These are phyloP conservation scores for Philotrypesis tridentata DNA, from an alignment of 1,140 invertebrate genomes.

Conservation along the genomic window DNA sequence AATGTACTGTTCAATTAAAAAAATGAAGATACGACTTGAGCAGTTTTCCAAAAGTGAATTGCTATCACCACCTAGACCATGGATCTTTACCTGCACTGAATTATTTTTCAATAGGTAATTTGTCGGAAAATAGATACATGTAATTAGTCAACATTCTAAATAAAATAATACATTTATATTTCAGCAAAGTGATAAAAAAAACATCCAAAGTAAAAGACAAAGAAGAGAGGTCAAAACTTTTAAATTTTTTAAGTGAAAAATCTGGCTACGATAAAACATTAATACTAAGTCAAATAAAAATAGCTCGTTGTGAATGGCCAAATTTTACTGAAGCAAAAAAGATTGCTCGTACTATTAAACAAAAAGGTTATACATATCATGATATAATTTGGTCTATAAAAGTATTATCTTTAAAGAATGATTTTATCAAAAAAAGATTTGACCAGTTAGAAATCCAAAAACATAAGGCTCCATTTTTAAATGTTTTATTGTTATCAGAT, in stretches of 20 bases:
- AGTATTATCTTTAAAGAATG: neutral
- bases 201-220: neutral
- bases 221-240: neutral
- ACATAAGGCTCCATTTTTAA: neutral
- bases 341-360: neutral
- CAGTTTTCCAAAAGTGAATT: neutral
- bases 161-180: neutral
- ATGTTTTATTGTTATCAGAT: neutral
- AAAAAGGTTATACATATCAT: conserved; percentile 13
- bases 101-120: neutral
- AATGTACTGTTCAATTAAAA: neutral
- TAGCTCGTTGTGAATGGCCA: neutral
- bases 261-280: neutral
- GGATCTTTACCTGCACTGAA: neutral
- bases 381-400: neutral
- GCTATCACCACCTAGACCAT: neutral
- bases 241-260: conserved; percentile 10
- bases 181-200: neutral
- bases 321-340: neutral
- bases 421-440: neutral
- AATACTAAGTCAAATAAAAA: neutral
- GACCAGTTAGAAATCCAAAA: neutral
- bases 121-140: neutral
- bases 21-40: neutral
- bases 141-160: neutral